These are phyloP conservation scores for Neomonachus schauinslandi DNA, from an alignment of 2,113 vertebrate genomes.

Conservation along the genomic window DNA sequence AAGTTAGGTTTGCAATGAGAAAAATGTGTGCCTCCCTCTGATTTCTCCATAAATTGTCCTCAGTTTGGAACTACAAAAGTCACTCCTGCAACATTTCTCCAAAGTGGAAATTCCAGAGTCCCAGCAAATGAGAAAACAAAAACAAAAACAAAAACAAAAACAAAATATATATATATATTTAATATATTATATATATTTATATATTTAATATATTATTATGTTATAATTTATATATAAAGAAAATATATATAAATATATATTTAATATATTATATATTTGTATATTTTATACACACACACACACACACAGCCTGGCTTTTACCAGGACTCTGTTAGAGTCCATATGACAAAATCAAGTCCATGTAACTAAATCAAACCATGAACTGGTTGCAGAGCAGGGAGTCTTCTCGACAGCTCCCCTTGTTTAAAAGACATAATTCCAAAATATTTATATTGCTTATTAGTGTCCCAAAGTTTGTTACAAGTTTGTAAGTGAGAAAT, in stretches of 20 bases:
- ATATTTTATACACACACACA: no score
- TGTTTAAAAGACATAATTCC: neutral
- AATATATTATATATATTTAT: no score
- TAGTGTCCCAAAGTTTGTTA: neutral
- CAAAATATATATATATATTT: neutral
- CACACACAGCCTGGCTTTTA: neutral
- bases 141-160: neutral
- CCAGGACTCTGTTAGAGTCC: neutral
- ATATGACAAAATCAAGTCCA: neutral
- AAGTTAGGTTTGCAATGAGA: neutral
- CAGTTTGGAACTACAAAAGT: neutral
- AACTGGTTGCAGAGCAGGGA: neutral
- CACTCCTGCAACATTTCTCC: neutral
- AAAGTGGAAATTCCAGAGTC: neutral
- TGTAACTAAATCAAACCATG: no score
- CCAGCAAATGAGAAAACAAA: neutral
- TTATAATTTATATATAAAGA: no score
- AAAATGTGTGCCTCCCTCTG: accelerated
- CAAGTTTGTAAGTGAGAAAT: conserved; percentile 16
- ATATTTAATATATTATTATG: no score
- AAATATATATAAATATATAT: no score
- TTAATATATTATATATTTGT: no score
- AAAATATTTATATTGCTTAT: neutral
- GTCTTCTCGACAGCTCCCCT: neutral
- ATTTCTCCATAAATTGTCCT: neutral